Evolutionary conservation across 2,113 vertebrate species (phyloP), one percentile per base, ranked within the genome.

Genomic region (Anser cygnoides): DNA sequence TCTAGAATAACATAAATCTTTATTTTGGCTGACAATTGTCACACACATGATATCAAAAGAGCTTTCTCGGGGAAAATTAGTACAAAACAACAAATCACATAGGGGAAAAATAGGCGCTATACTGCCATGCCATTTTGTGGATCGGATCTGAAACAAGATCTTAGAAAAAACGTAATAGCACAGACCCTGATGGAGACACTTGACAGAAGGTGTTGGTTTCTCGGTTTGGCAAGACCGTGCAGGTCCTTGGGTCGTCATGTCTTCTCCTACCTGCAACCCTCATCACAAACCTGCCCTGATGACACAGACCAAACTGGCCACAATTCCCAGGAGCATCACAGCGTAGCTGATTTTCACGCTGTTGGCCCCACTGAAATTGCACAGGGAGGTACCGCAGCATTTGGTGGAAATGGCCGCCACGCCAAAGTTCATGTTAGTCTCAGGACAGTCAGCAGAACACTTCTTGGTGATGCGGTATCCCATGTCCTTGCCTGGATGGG

Each of bases 321-420:
- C 31, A 0, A 79, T 41, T 13, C 91, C 96, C 71, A 97, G 82
- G 67, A 88, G 21, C 87, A 96, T 58, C 29, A 11, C 37, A 0
- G 72, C 37, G 0, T 90, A 90, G 93, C 70, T 96, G 84, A 85
- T 71, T 13, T 86, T 74, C n/a, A 95, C 3, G 31, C 96, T 96
- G 96, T 90, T 97, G 92, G 95, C 95, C 2, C 95, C 95, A 3
- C 94, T 96, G 84, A 95, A 80, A 41, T 97, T 97, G 92, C 96
- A 97, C 11, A 96, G 50, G 71, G 84, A 86, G 58, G 44, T 74
- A 2, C 17, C 7, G 31, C 96, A 97, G 94, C 96, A 97, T n/a
- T 95, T 96, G 67, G 93, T 95, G 87, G 95, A 95, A 2, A 16
- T 62, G 7, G 91, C 55, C 0, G 94, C 94, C 78, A 94, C 4